Base-by-base conservation (phyloP, 1,140 invertebrate genomes). In the Macrotrachela quadricornifera region DNA sequence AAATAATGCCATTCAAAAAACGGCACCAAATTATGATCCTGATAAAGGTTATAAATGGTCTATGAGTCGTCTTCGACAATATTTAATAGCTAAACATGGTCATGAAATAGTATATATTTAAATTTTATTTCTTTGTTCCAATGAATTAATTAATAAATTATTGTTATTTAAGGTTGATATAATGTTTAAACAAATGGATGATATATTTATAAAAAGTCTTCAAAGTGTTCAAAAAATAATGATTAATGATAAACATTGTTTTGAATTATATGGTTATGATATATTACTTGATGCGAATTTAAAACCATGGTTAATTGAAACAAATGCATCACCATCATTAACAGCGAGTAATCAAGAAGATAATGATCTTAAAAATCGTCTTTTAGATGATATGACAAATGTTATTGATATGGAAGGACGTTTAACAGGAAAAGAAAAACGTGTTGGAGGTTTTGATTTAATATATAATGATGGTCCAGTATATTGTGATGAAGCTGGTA, bases 381-480 rank as follows among this genome's bases (percentile, higher is more conserved):
- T 74, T 1, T 58, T 74, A 0, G 67, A 65, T 58, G 72, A 74
- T 59, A 63, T 73, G 16, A 58, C 74, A 1, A 71, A 72, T 63
- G 67, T 74, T 0, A 54, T 74, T 14, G 73, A 74, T 56, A 53
- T 74, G 40, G 73, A 74, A 63, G 69, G 68, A 46, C 72, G 70
- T 54, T 61, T 77, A 40, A 71, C 65, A 4, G 73, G 73, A 11
- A 67, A 65, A 41, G 76, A 77, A 59, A 73, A 68, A 47, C 60
- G 75, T 49, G 66, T 77, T 21, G 76, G 76, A 37, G 76, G 75
- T 1, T 76, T 74, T 63, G 76, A 78, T 64, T 59, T 77, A 13
- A 62, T 78, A 10, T 78, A 75, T 75, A 64, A 76, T 59, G 74
- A 75, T 60, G 75, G 73, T 4, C 73, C 74, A 10, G 72, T 77